Conservation (phyloP, 2,113 vertebrate species). For the Seriola quinqueradiata region DNA sequence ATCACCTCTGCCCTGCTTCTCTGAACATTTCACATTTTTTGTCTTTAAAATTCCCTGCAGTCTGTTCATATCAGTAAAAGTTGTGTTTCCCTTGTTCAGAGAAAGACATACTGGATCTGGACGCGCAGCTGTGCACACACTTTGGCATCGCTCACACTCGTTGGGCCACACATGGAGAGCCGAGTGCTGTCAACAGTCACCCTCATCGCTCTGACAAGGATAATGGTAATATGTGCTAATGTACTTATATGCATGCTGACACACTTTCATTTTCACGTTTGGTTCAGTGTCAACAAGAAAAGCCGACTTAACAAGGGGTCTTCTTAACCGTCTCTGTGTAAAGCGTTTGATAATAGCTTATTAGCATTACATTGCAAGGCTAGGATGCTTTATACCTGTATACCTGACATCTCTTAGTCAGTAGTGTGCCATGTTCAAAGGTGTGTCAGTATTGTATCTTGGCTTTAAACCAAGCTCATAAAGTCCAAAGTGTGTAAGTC, state of each 20-base stretch:
- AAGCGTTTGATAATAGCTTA: no score
- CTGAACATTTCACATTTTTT: neutral
- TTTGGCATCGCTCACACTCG: constrained; percentile 97
- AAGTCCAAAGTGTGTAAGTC: neutral
- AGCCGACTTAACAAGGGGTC: no score
- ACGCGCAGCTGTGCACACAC: constrained; percentile 90
- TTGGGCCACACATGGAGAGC: constrained; percentile 96
- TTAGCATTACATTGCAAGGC: neutral
- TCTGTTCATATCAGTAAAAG: constrained; percentile 1
- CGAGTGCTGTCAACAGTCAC: constrained; percentile 93
- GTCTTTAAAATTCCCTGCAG: neutral
- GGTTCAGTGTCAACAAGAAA: no score
- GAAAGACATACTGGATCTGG: constrained; percentile 90
- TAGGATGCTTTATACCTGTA: neutral
- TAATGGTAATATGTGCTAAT: constrained; percentile 86
- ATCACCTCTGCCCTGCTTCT: neutral
- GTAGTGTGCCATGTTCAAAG: neutral
- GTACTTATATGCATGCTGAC: neutral
- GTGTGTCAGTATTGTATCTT: neutral
- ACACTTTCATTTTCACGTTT: neutral
- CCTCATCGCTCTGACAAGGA: constrained; percentile 95
- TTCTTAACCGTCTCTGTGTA: no score
- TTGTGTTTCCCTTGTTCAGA: constrained; percentile 78
- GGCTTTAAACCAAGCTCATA: neutral
- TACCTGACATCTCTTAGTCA: constrained; percentile 1